These are phyloP conservation scores for Drosophila tsacasi DNA, from an alignment of 1,140 invertebrate species.

Conservation along the genomic window DNA sequence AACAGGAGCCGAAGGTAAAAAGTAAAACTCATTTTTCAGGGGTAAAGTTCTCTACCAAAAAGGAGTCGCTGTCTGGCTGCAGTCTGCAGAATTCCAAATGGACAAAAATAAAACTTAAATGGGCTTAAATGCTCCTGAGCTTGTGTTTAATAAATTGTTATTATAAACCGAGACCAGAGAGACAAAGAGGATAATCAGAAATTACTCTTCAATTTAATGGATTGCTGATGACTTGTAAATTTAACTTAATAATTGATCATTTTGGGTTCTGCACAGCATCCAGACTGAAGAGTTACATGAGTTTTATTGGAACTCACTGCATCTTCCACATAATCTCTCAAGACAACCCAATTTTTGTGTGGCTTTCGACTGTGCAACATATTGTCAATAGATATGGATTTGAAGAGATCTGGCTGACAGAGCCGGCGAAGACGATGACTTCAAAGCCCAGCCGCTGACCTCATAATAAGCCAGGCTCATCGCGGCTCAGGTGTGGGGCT, in stretches of 20 bases:
- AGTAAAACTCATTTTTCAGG: slow-evolving; percentile 55
- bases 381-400: slow-evolving; percentile 28
- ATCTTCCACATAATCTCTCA: slow-evolving; percentile 39
- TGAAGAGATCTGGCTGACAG: slow-evolving; percentile 55
- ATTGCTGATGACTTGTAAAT: slow-evolving; percentile 1
- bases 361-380: slow-evolving; percentile 37
- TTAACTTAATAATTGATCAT: background rate
- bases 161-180: background rate
- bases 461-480: slow-evolving; percentile 73
- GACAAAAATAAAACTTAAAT: background rate
- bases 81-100: background rate
- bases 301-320: slow-evolving; percentile 4
- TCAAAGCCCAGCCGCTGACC: slow-evolving; percentile 62
- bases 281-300: background rate
- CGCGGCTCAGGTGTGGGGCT: slow-evolving; percentile 27
- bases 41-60: slow-evolving; percentile 33
- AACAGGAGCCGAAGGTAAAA: slow-evolving; percentile 49
- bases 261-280: background rate
- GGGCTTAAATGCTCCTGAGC: too few species aligned
- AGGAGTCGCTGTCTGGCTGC: slow-evolving; percentile 1
- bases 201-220: background rate
- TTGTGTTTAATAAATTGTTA: slow-evolving; percentile 1
- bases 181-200: background rate
- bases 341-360: slow-evolving; percentile 20
- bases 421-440: slow-evolving; percentile 32